Evolutionary conservation across 2,888 invertebrate genomes (phyloP), one percentile per base, ranked within the genome.

Genomic region (Drosophila mulleri): DNA sequence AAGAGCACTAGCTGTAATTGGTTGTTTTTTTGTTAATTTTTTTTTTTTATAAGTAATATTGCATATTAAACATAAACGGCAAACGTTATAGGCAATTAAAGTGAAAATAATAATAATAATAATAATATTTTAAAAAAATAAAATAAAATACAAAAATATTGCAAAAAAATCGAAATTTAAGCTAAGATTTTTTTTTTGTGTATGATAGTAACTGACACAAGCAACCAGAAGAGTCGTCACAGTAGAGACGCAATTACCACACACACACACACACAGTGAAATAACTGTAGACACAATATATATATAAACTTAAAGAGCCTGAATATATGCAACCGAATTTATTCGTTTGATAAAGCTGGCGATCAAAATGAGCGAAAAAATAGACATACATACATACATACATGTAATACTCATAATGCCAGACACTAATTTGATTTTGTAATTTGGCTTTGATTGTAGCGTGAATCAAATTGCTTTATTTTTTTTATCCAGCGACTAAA

Each of bases 161-260:
- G 59, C 29, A 8, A 47, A 45, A 12, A 50, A 6, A 66, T 45
- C 26, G 41, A 48, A 37, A 61, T 57, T 9, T 75, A 63, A 77
- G 63, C 58, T 41, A 71, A 39, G 9, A 50, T 11, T 39, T 54
- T 80, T n/a, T 78, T 80, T 82, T 80, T 69, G 82, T 82, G 86
- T 83, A 85, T 80, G 41, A 80, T 85, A 83, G 80, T 68, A 65
- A 73, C 73, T 52, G 57, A 74, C 44, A 53, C 53, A 39, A n/a
- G n/a, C 9, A 54, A 61, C 71, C 56, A 56, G 42, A 32, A 20
- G 29, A 56, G 48, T 57, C 44, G 50, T 60, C 61, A 61, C 35
- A 32, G 45, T 67, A 74, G 75, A 26, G 37, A 56, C 54, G 44
- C 47, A 62, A 18, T 62, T 44, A 54, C 32, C 11, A 23, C 20